phyloP scores from a whole-genome alignment of 2,888 invertebrate species.

The Daptonema setosum region DNA sequence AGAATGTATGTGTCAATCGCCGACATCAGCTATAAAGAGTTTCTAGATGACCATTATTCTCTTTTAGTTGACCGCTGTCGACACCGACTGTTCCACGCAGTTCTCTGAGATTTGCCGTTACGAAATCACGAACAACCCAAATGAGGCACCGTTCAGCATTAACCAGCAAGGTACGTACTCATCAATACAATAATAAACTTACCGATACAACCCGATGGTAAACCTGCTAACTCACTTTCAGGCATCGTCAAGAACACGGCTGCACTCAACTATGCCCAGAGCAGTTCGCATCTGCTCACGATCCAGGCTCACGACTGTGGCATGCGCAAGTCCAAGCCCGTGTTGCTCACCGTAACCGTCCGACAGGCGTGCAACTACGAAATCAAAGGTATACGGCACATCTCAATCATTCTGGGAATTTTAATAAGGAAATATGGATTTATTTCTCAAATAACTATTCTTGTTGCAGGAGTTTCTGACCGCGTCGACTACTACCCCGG shows the following conservation, averaged over 20 bases:
- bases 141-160: conserved; percentile 22
- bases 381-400: conserved; percentile 53
- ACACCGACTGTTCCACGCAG: conserved; percentile 78
- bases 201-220: not conserved
- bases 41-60: not conserved
- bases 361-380: conserved; percentile 54
- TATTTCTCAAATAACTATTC: no score
- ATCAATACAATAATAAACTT: not conserved
- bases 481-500: conserved; percentile 66
- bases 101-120: conserved; percentile 92
- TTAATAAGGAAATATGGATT: no score
- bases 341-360: conserved; percentile 86
- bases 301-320: conserved; percentile 94
- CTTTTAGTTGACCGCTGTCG: conserved; percentile 59
- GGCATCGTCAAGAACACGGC: conserved; percentile 71
- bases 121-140: conserved; percentile 50
- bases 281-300: conserved; percentile 82
- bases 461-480: conserved; percentile 47
- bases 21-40: not conserved
- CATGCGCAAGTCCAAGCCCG: conserved; percentile 47
- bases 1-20: no score
- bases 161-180: conserved; percentile 28
- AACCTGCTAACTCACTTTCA: no score
- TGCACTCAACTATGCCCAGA: conserved; percentile 67
- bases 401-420: no score